Evolutionary conservation across 2,113 vertebrate genomes (phyloP), one percentile per base, ranked within the genome.

Genomic region (Promerops cafer): DNA sequence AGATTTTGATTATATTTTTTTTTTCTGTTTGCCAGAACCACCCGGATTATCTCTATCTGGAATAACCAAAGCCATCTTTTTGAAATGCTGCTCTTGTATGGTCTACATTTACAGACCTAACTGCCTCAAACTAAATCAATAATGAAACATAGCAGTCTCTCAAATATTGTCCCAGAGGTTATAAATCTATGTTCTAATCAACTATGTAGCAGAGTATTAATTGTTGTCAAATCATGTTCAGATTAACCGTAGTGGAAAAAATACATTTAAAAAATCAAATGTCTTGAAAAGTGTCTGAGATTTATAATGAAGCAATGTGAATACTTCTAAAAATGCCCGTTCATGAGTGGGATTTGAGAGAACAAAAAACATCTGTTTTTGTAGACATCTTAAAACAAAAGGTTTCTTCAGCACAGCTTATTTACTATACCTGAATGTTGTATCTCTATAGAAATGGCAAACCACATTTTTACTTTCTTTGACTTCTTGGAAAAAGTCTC

Each of bases 391-490:
- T 50, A 44, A 78, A 57, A 80, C 11, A 83, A 56, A 76, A 64
- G 22, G 30, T 49, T 77, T 85, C 23, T 70, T 81, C 10, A 52
- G 35, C 22, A 54, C 11, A 90, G 88, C 47, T 61, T 45, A 80
- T 85, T 89, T 97, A 96, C 56, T 54, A 54, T 97, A 99, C 99
- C 99, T 99, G 98, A 99, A 98, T 0, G 99, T 99, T 39, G 99
- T 98, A 80, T 98, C 99, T 98, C 90, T 99, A 95, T 99, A 99
- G 98, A 99, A 99, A 97, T 99, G 99, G 92, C 99, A 99, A 96
- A 99, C 98, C 39, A 99, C 99, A 8, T 99, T 99, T 97, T 99
- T 99, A 97, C 98, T 99, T 37, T 99, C 99, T 96, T 99, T 99
- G 71, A 99, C 99, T 97, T 99, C 99, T 47, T 98, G 95, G 90